A percentile compares a stretch with the other conserved stretches of the same genome.
Conservation (phyloP, 2,113 vertebrate species). For the Promerops cafer region DNA sequence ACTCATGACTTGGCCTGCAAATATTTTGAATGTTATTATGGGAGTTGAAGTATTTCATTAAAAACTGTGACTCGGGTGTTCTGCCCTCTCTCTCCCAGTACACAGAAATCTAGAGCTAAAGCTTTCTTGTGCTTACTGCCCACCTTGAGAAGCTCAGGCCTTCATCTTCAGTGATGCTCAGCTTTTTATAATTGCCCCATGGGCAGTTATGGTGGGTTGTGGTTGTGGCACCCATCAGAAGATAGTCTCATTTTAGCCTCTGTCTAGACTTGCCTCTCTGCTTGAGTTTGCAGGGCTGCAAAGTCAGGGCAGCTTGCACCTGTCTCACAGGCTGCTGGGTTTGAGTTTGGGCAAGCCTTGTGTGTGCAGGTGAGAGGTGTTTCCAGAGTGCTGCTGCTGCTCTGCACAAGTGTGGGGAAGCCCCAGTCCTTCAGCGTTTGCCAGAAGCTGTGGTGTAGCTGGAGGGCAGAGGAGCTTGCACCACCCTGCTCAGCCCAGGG, state of each 20-base stretch:
- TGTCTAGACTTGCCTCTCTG: background rate
- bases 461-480: background rate
- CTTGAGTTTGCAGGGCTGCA: background rate
- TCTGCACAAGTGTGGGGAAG: background rate
- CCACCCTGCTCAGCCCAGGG: background rate
- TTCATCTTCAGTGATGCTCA: background rate
- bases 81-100: background rate
- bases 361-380: background rate
- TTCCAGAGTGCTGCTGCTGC: background rate
- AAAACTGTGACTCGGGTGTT: background rate
- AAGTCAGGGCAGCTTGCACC: background rate
- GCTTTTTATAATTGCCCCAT: background rate
- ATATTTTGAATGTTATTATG: background rate
- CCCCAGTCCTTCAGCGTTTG: background rate
- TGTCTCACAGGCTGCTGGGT: background rate
- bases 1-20: background rate
- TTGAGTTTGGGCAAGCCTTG: background rate
- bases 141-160: background rate
- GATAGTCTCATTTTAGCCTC: background rate
- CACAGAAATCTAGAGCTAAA: background rate
- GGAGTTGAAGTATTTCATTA: background rate
- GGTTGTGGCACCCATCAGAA: background rate
- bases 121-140: background rate
- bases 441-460: background rate
- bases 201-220: background rate